phyloP scores from a whole-genome alignment of 2,113 vertebrate genomes.

The Heteronetta atricapilla region DNA sequence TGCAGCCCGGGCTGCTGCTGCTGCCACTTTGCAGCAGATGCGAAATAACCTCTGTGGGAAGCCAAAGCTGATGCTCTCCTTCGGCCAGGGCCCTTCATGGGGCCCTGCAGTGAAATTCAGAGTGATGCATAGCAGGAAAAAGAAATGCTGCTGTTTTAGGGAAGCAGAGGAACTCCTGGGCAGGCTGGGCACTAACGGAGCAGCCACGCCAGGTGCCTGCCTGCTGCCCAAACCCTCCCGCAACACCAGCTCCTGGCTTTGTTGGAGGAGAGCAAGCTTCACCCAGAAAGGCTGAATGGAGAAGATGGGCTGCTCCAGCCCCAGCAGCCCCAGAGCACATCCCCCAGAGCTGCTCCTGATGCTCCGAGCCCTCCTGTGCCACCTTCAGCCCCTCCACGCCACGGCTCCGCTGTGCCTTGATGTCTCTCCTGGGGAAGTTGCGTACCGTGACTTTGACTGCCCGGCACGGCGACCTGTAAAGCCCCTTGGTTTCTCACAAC shows the following conservation, averaged over 20 bases:
- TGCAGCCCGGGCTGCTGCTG: background rate
- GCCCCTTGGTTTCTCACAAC: conserved; percentile 61
- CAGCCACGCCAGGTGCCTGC: background rate
- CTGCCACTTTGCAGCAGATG: background rate
- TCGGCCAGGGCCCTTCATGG: background rate
- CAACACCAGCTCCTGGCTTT: background rate
- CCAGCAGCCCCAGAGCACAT: background rate
- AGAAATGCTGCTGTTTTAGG: background rate
- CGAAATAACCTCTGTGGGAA: background rate
- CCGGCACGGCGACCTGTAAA: conserved; percentile 19
- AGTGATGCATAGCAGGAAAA: background rate
- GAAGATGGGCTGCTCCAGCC: background rate
- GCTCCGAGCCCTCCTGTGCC: background rate
- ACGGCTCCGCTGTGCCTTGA: accelerated
- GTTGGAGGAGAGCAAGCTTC: background rate
- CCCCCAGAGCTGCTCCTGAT: background rate
- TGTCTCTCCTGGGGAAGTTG: background rate
- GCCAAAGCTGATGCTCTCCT: background rate
- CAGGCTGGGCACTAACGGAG: background rate
- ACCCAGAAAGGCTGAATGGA: background rate
- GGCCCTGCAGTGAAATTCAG: background rate
- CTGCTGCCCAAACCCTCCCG: background rate
- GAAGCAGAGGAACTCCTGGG: background rate
- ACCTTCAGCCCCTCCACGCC: background rate
- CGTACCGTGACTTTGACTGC: background rate